Conservation (phyloP, 2,888 invertebrate genomes). For the Ametastegia equiseti region DNA sequence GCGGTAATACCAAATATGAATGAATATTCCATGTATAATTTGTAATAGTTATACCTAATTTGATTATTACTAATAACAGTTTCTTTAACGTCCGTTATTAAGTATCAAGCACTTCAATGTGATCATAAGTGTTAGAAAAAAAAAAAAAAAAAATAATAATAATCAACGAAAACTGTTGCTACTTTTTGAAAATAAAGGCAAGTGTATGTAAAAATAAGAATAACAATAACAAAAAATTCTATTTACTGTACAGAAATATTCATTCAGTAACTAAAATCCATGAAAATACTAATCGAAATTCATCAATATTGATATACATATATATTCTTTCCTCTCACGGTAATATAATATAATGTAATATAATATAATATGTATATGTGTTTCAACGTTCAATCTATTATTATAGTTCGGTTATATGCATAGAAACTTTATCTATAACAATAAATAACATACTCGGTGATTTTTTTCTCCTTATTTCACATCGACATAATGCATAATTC, state of each 20-base stretch:
- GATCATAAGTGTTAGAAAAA: not conserved
- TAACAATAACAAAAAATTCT: not conserved
- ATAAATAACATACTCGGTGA: not conserved
- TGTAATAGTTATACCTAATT: conserved; percentile 4
- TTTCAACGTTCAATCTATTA: not conserved
- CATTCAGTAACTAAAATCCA: not conserved
- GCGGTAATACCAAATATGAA: not conserved
- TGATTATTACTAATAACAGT: conserved; percentile 17
- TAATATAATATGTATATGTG: not conserved
- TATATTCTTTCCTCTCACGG: not conserved
- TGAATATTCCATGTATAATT: not conserved
- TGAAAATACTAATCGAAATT: not conserved
- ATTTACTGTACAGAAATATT: not conserved
- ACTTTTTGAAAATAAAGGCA: no score
- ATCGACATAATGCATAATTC: not conserved
- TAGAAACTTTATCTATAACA: not conserved
- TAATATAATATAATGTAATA: not conserved
- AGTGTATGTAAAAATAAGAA: not conserved
- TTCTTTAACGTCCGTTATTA: not conserved
- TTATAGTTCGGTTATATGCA: not conserved
- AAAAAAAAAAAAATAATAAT: no score
- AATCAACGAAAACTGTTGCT: not conserved
- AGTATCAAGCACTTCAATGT: not conserved
- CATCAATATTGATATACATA: conserved; percentile 8
- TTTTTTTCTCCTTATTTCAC: not conserved